Percentiles rank a stretch among this genome's conserved stretches.
Conservation (phyloP, 2,888 invertebrate genomes). For the Pyralis farinalis region DNA sequence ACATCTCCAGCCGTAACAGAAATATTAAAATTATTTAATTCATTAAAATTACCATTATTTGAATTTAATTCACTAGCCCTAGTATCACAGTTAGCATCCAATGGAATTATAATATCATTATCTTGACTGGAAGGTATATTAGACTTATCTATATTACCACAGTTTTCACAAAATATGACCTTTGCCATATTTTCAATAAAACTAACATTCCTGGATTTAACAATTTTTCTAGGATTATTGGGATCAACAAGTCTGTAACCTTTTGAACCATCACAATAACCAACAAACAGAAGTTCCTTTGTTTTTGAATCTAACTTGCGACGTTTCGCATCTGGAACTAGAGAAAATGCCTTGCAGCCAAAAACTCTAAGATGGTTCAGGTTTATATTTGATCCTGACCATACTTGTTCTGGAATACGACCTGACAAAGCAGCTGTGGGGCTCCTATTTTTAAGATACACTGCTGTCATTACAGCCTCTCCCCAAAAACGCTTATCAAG, state of each 20-base stretch:
- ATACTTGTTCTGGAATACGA: neutral
- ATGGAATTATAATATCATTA: neutral
- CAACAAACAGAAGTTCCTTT: constrained; percentile 1
- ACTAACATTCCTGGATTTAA: constrained; percentile 4
- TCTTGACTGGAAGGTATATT: neutral
- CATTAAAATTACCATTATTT: neutral
- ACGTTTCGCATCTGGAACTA: neutral
- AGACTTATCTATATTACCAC: neutral
- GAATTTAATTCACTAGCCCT: neutral
- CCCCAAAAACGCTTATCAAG: constrained; percentile 1
- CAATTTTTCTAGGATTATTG: constrained; percentile 2
- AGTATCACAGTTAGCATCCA: neutral
- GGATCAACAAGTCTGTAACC: constrained; percentile 7
- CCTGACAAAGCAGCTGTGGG: neutral
- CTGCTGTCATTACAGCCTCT: constrained; percentile 7
- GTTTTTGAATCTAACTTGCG: constrained; percentile 3
- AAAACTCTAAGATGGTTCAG: constrained; percentile 4
- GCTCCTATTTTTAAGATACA: constrained; percentile 8
- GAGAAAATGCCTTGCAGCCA: constrained; percentile 3
- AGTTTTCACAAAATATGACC: too few species aligned
- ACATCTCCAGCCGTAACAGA: too few species aligned
- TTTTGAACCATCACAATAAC: constrained; percentile 5
- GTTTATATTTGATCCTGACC: constrained; percentile 3
- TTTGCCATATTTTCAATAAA: neutral
- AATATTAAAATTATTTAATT: neutral